Evolutionary conservation across 2,113 vertebrate genomes (phyloP).

Genomic region (Motacilla tschutschensis): DNA sequence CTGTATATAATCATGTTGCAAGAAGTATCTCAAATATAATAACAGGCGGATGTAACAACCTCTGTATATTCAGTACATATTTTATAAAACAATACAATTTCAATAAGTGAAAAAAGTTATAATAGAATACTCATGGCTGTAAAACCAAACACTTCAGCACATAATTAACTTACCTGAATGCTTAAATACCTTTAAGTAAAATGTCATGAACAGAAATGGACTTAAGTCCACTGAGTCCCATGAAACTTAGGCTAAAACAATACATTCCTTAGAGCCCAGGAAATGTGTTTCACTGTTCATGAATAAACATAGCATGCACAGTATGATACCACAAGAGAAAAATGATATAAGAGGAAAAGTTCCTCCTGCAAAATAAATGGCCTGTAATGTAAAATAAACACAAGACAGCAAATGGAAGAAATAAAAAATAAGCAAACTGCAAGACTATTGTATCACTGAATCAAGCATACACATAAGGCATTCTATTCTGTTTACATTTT

Average conservation of each 20-base stretch:
- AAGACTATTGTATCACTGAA: slow-evolving; percentile 6
- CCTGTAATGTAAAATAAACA: slow-evolving; percentile 51
- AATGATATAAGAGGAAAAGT: slow-evolving; percentile 22
- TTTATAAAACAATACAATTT: neutral
- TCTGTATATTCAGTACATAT: neutral
- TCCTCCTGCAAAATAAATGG: slow-evolving; percentile 37
- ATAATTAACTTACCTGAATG: neutral
- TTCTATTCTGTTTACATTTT: slow-evolving; percentile 8
- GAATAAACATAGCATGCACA: slow-evolving; percentile 51
- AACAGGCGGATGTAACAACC: neutral
- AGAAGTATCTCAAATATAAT: neutral
- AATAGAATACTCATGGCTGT: neutral
- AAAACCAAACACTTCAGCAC: neutral
- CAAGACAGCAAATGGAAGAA: slow-evolving; percentile 25
- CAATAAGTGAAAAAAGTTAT: neutral
- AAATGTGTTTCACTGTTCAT: slow-evolving; percentile 30
- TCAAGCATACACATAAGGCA: neutral
- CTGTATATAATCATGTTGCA: neutral
- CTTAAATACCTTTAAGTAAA: neutral
- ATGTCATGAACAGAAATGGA: neutral
- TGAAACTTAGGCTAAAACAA: neutral
- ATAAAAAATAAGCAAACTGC: slow-evolving; percentile 40
- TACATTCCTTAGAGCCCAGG: neutral
- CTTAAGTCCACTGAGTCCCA: neutral
- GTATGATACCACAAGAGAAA: slow-evolving; percentile 24